Evolutionary conservation across 53 echinoderm and acorn worm genomes (phyloP).

Genomic region (Hippasteria phrygiana): DNA sequence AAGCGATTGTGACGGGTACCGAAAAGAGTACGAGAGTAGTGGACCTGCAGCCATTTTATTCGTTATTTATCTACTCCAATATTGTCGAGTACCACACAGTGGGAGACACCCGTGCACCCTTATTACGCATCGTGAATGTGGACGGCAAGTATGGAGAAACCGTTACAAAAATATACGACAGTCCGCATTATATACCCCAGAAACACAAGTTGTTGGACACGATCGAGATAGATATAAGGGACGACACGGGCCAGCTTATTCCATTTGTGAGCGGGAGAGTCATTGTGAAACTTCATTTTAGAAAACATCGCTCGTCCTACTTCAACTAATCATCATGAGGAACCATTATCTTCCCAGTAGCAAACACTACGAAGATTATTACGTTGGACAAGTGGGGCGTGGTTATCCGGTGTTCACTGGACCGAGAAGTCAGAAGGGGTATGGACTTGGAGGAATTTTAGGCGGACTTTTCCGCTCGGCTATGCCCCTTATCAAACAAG

Average conservation of each 20-base stretch:
- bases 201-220: constrained; percentile 52
- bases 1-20: neutral
- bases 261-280: constrained; percentile 79
- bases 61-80: constrained; percentile 69
- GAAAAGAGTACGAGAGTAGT: constrained; percentile 1
- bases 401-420: constrained; percentile 62
- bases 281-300: constrained; percentile 81
- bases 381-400: constrained; percentile 10
- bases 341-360: neutral
- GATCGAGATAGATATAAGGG: constrained; percentile 61
- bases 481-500: constrained; percentile 61
- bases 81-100: constrained; percentile 67
- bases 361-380: constrained; percentile 50
- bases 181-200: constrained; percentile 64
- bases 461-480: constrained; percentile 43
- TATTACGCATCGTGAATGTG: constrained; percentile 70
- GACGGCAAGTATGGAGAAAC: constrained; percentile 16
- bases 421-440: constrained; percentile 31
- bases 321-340: constrained; percentile 20
- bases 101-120: constrained; percentile 77
- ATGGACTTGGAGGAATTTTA: constrained; percentile 55
- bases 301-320: constrained; percentile 53
- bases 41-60: constrained; percentile 21
- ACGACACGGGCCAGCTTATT: constrained; percentile 60
- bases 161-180: constrained; percentile 48